A percentile compares a stretch with the other conserved stretches of the same genome.
Conservation (phyloP, 2,888 invertebrate genomes). For the Spialia ferax region DNA sequence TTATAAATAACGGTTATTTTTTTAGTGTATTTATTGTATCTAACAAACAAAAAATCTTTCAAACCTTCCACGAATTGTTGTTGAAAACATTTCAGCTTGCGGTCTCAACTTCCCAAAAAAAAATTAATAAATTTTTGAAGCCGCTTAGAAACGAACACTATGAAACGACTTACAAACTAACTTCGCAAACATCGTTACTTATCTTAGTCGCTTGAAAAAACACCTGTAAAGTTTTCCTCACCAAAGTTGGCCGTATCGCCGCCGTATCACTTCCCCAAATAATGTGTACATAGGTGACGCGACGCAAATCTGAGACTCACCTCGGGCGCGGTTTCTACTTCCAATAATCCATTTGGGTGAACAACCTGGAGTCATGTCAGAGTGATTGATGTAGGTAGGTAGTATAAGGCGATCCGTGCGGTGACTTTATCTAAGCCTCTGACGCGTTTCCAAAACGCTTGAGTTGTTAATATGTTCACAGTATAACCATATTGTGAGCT, state of each 20-base stretch:
- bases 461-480: constrained; percentile 62
- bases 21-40: too few relatives aligned
- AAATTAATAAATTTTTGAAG: constrained; percentile 18
- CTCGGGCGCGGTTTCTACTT: constrained; percentile 71
- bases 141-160: constrained; percentile 17
- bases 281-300: constrained; percentile 76
- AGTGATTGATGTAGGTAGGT: constrained; percentile 76
- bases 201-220: constrained; percentile 56
- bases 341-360: constrained; percentile 85
- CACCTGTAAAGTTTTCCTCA: constrained; percentile 49
- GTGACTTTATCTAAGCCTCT: constrained; percentile 76
- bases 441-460: constrained; percentile 64
- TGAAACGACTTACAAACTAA: constrained; percentile 29
- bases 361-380: constrained; percentile 83
- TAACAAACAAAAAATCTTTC: too few relatives aligned
- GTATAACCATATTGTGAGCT: constrained; percentile 45
- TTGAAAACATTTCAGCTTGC: constrained; percentile 8
- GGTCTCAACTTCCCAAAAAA: constrained; percentile 17
- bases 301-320: constrained; percentile 78
- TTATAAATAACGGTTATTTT: not conserved
- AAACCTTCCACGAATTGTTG: too few relatives aligned
- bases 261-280: constrained; percentile 77
- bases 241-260: constrained; percentile 71
- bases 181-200: constrained; percentile 33
- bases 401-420: constrained; percentile 65